Percentiles rank a stretch among this genome's conserved stretches.
Conservation (phyloP, 2,113 vertebrate species). For the Cephalopholis sonnerati region DNA sequence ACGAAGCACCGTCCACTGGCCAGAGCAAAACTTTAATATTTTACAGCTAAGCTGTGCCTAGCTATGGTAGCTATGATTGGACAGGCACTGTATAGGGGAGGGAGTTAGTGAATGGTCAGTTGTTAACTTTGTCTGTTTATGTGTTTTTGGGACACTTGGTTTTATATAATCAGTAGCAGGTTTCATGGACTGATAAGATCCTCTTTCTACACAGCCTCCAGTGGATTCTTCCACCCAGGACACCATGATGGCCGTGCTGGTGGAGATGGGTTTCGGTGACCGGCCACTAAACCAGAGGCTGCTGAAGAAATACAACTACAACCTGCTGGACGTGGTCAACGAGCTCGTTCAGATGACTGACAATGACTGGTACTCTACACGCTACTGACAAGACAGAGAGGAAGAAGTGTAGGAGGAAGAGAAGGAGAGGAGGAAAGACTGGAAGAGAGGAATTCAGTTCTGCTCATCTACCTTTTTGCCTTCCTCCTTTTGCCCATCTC, state of each 20-base stretch:
- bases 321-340: slow-evolving; percentile 93
- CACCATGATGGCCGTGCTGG: slow-evolving; percentile 91
- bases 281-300: slow-evolving; percentile 89
- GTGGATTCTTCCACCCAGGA: slow-evolving; percentile 88
- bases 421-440: background rate
- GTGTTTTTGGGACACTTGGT: background rate
- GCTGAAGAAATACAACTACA: slow-evolving; percentile 91
- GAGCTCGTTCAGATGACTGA: slow-evolving; percentile 92
- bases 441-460: background rate
- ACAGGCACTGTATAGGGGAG: background rate
- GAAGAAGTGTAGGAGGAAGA: background rate
- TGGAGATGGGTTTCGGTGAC: slow-evolving; percentile 98
- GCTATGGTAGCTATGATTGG: background rate
- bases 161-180: background rate
- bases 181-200: background rate
- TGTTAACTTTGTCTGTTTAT: background rate
- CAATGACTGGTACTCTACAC: slow-evolving; percentile 90
- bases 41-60: too few species aligned
- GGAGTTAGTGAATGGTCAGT: too few species aligned
- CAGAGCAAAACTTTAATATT: too few species aligned
- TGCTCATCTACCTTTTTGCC: slow-evolving; percentile 16
- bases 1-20: too few species aligned
- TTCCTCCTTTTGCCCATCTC: slow-evolving; percentile 16
- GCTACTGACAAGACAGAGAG: slow-evolving; percentile 84
- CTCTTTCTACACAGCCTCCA: slow-evolving; percentile 77